Base-by-base conservation (phyloP, 2,797 vertebrate species). In the Phoeniculus purpureus region DNA sequence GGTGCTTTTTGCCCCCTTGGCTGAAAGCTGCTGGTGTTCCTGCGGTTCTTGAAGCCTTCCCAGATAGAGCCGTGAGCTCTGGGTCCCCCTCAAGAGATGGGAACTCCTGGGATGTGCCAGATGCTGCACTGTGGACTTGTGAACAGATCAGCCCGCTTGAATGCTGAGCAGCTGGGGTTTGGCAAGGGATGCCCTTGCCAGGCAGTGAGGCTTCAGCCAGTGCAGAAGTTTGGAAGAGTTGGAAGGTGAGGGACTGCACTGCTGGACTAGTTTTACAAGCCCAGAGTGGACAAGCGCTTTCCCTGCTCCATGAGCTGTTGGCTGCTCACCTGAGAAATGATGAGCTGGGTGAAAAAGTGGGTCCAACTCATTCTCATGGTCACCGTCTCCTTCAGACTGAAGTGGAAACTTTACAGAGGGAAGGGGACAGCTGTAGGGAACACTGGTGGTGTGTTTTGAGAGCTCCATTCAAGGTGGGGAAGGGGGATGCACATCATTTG, bases 121-220 rank as follows among this genome's bases (percentile, higher is more conserved):
- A 6, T 3, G 1, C 29, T 80, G 6, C 52, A 70, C 0, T 43
- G 43, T 16, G 0, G 64, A 25, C 40, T 56, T 2, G 0, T 15
- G 37, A 29, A 20, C 23, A 64, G 45, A 87, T 58, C 31, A 14
- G 4, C 32, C 45, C 70, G 43, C 22, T n/a, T 9, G 3, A 55
- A 31, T 0, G 1, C 20, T 73, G 60, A 48, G 20, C 32, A 37
- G 3, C 64, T n/a, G 40, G n/a, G 27, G 2, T 25, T 72, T 40
- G 47, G 40, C 47, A 84, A 32, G 8, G 13, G 5, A 12, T 72
- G 6, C 6, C 8, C 7, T 16, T 62, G 37, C 58, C 70, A 77
- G 17, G 23, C 31, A 47, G 12, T 4, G 6, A 59, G 29, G 21
- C 45, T 90, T 70, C 71, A 34, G 31, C 55, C 68, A 85, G 3